Percentiles rank a stretch among this genome's conserved stretches.
Conservation (phyloP, 2,888 invertebrate species). For the Nomada fabriciana region DNA sequence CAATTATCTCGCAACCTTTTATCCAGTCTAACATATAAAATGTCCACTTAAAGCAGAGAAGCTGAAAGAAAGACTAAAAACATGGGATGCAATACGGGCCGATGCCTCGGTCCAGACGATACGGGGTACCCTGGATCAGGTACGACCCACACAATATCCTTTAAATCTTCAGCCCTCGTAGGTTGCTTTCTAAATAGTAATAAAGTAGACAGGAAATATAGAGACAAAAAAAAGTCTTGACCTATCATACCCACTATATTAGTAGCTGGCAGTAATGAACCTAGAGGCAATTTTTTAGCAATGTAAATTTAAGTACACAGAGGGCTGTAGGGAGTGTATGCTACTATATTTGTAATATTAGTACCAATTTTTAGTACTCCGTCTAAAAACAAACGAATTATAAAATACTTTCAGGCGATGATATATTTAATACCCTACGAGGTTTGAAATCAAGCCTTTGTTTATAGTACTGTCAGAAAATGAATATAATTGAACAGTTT, state of each 20-base stretch:
- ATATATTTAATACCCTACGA: slow-evolving; percentile 60
- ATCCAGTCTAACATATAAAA: slow-evolving; percentile 82
- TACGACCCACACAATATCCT: slow-evolving; percentile 83
- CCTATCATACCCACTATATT: slow-evolving; percentile 42
- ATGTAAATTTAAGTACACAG: slow-evolving; percentile 40
- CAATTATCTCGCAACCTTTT: slow-evolving; percentile 81
- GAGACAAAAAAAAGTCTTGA: slow-evolving; percentile 43
- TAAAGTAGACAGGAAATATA: slow-evolving; percentile 61
- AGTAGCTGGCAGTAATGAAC: slow-evolving; percentile 61
- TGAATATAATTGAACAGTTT: slow-evolving; percentile 59
- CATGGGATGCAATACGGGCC: slow-evolving; percentile 84
- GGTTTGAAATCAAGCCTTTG: slow-evolving; percentile 64
- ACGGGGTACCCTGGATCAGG: slow-evolving; percentile 84
- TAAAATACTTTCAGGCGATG: slow-evolving; percentile 19
- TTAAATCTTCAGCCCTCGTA: slow-evolving; percentile 79
- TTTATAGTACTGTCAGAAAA: slow-evolving; percentile 55
- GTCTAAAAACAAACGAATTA: slow-evolving; percentile 11
- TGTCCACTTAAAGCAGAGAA: slow-evolving; percentile 84
- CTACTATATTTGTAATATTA: slow-evolving; percentile 49
- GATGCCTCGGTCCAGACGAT: slow-evolving; percentile 84
- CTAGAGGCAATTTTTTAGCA: slow-evolving; percentile 51
- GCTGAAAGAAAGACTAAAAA: slow-evolving; percentile 83
- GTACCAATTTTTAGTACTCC: slow-evolving; percentile 41
- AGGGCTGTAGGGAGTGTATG: slow-evolving; percentile 55
- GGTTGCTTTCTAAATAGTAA: slow-evolving; percentile 74